These are phyloP conservation scores for Megaustenia siamemsis DNA, from an alignment of 2,888 invertebrate species.

Conservation along the genomic window DNA sequence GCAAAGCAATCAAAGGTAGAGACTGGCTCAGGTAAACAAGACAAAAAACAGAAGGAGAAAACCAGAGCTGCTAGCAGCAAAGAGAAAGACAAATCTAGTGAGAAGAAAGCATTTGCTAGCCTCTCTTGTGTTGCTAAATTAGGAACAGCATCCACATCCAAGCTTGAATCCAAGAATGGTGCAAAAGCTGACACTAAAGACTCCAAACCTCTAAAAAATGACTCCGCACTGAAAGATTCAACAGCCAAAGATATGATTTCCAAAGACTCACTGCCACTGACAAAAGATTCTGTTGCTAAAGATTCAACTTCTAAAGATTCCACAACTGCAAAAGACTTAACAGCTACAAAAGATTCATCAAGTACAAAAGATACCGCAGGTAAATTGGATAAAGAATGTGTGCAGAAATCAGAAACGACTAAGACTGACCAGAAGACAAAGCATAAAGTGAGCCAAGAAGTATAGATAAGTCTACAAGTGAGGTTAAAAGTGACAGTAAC, in stretches of 20 bases:
- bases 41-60: constrained; percentile 46
- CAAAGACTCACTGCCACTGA: no score
- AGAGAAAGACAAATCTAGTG: constrained; percentile 43
- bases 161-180: constrained; percentile 14
- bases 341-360: no score
- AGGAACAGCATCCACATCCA: constrained; percentile 6
- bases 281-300: no score
- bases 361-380: neutral
- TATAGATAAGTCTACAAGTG: neutral
- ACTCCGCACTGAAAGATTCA: no score
- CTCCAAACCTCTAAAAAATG: constrained; percentile 36
- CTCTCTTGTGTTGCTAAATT: constrained; percentile 40
- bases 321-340: no score
- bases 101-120: constrained; percentile 35
- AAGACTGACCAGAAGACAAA: constrained; percentile 53
- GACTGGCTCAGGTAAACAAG: constrained; percentile 39
- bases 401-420: constrained; percentile 47
- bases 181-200: constrained; percentile 44
- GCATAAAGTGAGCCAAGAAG: constrained; percentile 56
- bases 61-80: constrained; percentile 30
- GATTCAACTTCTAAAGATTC: no score
- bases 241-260: no score
- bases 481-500: constrained; percentile 1
- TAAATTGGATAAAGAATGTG: constrained; percentile 19
- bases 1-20: constrained; percentile 35